Base-by-base conservation (phyloP, 2,888 invertebrate genomes). In the Leptopterna dolabrata region DNA sequence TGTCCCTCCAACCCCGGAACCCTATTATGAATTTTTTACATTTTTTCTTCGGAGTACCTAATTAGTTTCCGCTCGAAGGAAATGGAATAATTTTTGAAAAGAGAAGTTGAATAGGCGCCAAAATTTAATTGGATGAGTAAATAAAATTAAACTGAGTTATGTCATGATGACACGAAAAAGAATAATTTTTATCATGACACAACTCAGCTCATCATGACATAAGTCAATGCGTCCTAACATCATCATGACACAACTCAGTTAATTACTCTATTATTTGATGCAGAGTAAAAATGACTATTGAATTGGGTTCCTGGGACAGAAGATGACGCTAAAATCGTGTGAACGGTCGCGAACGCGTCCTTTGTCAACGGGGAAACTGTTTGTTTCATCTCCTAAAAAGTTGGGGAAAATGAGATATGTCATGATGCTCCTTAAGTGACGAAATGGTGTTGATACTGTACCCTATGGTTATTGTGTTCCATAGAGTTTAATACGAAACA, bases 251-350 rank as follows among this genome's bases (percentile, higher is more conserved):
- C 29, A 73, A 73, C 73, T 73, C 73, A 27, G 73, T 27, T 73
- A 73, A 24, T 73, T 73, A 24, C 29, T 73, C 24, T 27, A 73
- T 73, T 24, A 73, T 24, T 73, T 73, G 29, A 2, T 73, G 19
- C 73, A 73, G 73, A 73, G 73, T n/a, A 73, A 73, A 73, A 73
- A 73, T 73, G 11, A 73, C 73, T 73, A 73, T 73, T 73, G 73
- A 73, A 73, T 27, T 73, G 73, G 73, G 73, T 73, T 73, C 24
- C 73, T 73, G 29, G 73, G 73, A 73, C 29, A 27, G 29, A 73
- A 73, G 11, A 73, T 73, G 73, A 73, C 73, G 73, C 73, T 27
- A 73, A 73, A 73, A 73, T 16, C 29, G 29, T 73, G 19, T 27
- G 24, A 73, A 73, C 19, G 73, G 73, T 27, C 73, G 73, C 73